Percentiles rank a stretch among this genome's conserved stretches.
phyloP scores from a whole-genome alignment of 1,140 invertebrate species.

The Streblospio benedicti region DNA sequence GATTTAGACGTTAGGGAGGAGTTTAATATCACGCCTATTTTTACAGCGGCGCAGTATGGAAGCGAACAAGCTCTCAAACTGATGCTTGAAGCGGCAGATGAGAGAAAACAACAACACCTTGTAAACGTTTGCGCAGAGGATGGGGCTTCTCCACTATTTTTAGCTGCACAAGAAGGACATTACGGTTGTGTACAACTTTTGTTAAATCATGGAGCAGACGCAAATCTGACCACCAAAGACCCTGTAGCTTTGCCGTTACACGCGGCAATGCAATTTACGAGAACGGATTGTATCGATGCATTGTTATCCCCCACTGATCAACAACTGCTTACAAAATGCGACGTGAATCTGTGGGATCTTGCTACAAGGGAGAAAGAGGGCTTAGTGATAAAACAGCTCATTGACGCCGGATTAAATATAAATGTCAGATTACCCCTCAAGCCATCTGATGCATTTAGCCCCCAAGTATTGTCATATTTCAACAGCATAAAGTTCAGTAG shows the following conservation, averaged over 20 bases:
- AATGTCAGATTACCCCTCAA: no score
- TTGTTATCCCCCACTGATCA: no score
- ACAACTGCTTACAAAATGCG: no score
- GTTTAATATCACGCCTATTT: conserved; percentile 40
- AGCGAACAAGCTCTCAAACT: conserved; percentile 30
- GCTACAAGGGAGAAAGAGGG: no score
- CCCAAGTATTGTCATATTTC: conserved; percentile 6
- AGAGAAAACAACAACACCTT: conserved; percentile 22
- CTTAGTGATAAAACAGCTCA: no score
- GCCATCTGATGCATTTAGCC: not conserved
- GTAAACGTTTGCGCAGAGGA: conserved; percentile 39
- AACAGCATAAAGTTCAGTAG: not conserved
- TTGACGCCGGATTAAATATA: no score
- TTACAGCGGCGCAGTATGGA: conserved; percentile 41
- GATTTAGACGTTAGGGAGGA: conserved; percentile 35
- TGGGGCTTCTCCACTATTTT: conserved; percentile 41
- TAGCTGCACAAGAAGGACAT: conserved; percentile 43
- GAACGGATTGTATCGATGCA: no score
- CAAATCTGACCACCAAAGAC: conserved; percentile 33
- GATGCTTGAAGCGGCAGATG: conserved; percentile 28
- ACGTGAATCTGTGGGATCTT: no score
- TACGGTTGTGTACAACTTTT: conserved; percentile 33
- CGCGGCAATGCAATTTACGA: conserved; percentile 37
- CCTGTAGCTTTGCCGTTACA: conserved; percentile 36
- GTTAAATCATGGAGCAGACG: conserved; percentile 35